Evolutionary conservation across 1,140 invertebrate species (phyloP), one percentile per base, ranked within the genome.

Genomic region (Pseudomyrmex pallidus): DNA sequence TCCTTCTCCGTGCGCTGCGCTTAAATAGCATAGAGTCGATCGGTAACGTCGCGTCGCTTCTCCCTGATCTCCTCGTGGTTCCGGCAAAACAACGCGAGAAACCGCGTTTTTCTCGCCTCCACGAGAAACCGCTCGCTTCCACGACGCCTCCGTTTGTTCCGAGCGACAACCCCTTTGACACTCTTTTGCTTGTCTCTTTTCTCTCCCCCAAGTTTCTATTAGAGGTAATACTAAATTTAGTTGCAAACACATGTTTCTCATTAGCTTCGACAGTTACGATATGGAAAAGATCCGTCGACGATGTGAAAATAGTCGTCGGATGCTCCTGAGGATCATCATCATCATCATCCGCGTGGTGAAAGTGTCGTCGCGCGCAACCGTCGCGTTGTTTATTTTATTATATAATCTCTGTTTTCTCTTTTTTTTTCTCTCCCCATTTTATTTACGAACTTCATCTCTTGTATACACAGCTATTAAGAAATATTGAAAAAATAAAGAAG

Each of bases 1-100:
- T 88, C 86, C 74, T 88, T 48, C 70, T 82, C 74, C 67, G 44
- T 57, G 64, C 61, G 68, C 25, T 35, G 78, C 54, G 80, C 87
- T 86, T 88, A 89, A 89, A 89, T 88, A 89, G 78, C 87, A 68
- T 61, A 74, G n/a, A n/a, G 44, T 44, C 72, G n/a, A 78, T 82
- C 72, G 48, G 56, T 77, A 66, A 87, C 59, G 85, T 54, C 56
- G n/a, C 54, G 46, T 70, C 35, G 76, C 10, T 52, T 52, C 10
- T 52, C 50, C 15, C 48, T 35, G 70, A 72, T 46, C 50, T 87
- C 56, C 22, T 85, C 76, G 66, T 54, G 64, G 74, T 87, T 88
- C 82, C 85, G 87, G 7, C 56, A 12, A 67, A 52, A 66, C 54
- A 10, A 10, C 4, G 54, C 20, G 57, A 80, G 59, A 13, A 85